phyloP scores from a whole-genome alignment of 2,888 invertebrate genomes.

The Conomelus anceps region DNA sequence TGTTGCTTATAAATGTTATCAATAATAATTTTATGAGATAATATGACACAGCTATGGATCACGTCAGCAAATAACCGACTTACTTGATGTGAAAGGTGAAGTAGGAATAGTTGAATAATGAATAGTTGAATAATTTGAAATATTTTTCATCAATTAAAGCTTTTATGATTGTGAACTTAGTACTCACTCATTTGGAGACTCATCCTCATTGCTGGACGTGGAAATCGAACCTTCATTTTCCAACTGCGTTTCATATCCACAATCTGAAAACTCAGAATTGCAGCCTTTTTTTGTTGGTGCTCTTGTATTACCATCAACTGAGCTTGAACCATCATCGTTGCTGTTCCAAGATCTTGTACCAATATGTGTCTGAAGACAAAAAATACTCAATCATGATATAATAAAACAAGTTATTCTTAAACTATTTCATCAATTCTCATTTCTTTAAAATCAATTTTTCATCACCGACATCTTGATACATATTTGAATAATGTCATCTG shows the following conservation, averaged over 20 bases:
- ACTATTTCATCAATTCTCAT: too few species aligned
- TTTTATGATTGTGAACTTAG: background rate
- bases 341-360: background rate
- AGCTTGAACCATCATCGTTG: background rate
- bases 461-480: too few species aligned
- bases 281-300: conserved; percentile 18
- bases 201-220: conserved; percentile 69
- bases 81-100: too few species aligned
- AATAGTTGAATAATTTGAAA: background rate
- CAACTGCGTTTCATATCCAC: conserved; percentile 62
- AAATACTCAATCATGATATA: too few species aligned
- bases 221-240: conserved; percentile 64
- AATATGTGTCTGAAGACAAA: background rate
- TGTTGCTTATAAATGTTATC: too few species aligned
- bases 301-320: background rate
- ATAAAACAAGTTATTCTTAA: too few species aligned
- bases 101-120: too few species aligned
- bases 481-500: too few species aligned
- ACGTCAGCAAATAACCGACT: too few species aligned
- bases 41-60: too few species aligned
- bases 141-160: background rate
- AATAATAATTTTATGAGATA: too few species aligned
- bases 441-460: too few species aligned
- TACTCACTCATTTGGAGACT: conserved; percentile 44
- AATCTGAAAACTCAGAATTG: conserved; percentile 57